A percentile compares a stretch with the other conserved stretches of the same genome.
Evolutionary conservation across 2,797 vertebrate genomes (phyloP).

Genomic region (Pseudochirops cupreus): DNA sequence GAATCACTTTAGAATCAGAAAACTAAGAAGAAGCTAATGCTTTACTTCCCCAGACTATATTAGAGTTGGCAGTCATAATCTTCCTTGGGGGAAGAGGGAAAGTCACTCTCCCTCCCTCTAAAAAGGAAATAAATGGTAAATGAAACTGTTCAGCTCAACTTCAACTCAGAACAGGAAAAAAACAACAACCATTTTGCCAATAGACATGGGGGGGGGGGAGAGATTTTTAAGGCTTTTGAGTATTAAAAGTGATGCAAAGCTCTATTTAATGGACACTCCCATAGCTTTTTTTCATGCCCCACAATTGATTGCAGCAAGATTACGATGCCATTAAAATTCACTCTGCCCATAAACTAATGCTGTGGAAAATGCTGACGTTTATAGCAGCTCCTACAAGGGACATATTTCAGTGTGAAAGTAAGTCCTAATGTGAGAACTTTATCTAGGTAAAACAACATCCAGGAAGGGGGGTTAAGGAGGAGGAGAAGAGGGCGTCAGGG

Average conservation of each 20-base stretch:
- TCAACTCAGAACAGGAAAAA: slow-evolving; percentile 7
- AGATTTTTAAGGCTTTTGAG: slow-evolving; percentile 72
- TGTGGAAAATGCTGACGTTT: slow-evolving; percentile 88
- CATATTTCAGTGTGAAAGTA: slow-evolving; percentile 90
- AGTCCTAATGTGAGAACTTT: slow-evolving; percentile 88
- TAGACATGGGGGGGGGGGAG: slow-evolving; percentile 50
- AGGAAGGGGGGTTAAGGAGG: slow-evolving; percentile 78
- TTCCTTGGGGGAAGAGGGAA: slow-evolving; percentile 41
- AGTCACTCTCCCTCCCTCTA: not conserved
- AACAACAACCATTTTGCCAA: slow-evolving; percentile 57
- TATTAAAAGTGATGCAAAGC: slow-evolving; percentile 84
- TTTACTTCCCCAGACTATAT: slow-evolving; percentile 36
- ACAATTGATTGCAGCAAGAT: slow-evolving; percentile 88
- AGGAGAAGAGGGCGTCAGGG: slow-evolving; percentile 82
- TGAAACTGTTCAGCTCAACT: slow-evolving; percentile 42
- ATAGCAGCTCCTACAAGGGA: slow-evolving; percentile 88
- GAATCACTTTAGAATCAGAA: not conserved
- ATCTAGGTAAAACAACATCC: slow-evolving; percentile 89
- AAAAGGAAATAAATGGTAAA: slow-evolving; percentile 62
- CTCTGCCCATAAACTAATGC: slow-evolving; percentile 88
- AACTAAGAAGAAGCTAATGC: not conserved
- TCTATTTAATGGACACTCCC: slow-evolving; percentile 85
- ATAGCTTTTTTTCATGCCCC: slow-evolving; percentile 74
- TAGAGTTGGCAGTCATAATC: slow-evolving; percentile 15
- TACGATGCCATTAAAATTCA: slow-evolving; percentile 90